Percentiles rank a stretch among this genome's conserved stretches.
Conservation (phyloP, 2,113 vertebrate species). For the Ammodytes marinus region DNA sequence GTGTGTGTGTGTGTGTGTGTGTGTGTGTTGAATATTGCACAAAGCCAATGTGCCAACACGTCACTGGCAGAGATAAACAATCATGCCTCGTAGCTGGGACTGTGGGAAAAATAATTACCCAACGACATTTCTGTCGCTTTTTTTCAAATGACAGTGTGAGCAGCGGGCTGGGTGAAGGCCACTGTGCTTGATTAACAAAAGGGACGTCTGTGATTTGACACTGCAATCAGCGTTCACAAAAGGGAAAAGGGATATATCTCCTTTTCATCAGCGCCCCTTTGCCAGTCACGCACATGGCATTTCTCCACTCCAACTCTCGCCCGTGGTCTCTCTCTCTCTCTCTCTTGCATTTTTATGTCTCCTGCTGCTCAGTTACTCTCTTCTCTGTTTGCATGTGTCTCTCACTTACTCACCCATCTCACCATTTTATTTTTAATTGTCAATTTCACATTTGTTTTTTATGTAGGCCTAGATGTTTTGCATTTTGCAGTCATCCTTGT, state of each 20-base stretch:
- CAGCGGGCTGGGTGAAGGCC: conserved; percentile 18
- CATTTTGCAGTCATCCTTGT: not conserved
- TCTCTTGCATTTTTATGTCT: conserved; percentile 30
- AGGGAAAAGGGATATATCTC: conserved; percentile 41
- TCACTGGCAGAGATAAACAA: conserved; percentile 35
- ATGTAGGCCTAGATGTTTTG: not conserved
- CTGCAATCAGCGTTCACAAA: conserved; percentile 66
- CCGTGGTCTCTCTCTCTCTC: not conserved
- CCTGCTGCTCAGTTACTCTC: not conserved
- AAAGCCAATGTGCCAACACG: conserved; percentile 26
- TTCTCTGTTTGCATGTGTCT: not conserved
- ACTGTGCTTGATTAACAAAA: conserved; percentile 52
- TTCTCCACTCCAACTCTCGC: conserved; percentile 3
- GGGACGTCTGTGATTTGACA: conserved; percentile 57
- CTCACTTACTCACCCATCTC: not conserved
- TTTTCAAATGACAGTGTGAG: conserved; percentile 20
- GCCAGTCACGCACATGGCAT: conserved; percentile 25
- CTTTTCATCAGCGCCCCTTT: conserved; percentile 39
- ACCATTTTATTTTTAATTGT: not conserved
- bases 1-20: not conserved
- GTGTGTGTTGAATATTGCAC: not conserved
- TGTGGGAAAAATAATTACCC: conserved; percentile 63
- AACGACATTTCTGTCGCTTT: conserved; percentile 43
- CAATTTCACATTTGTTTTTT: not conserved
- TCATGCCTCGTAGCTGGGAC: not conserved